phyloP scores from a whole-genome alignment of 2,888 invertebrate species.

The Brachyopa scutellaris region DNA sequence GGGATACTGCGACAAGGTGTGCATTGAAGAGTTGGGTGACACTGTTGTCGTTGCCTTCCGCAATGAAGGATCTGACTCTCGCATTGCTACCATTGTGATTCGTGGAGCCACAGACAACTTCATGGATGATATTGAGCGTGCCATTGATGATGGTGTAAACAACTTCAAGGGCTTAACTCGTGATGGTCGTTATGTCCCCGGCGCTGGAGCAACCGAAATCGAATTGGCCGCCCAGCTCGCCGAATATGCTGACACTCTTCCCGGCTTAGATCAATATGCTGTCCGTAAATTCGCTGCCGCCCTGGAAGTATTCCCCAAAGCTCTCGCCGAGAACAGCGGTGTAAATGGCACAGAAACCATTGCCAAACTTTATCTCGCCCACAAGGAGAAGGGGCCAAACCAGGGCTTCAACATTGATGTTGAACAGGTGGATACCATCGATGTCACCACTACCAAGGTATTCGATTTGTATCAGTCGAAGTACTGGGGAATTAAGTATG shows the following conservation, averaged over 20 bases:
- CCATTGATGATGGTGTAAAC: slow-evolving; percentile 99
- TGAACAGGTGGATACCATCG: slow-evolving; percentile 87
- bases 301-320: slow-evolving; percentile 94
- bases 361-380: slow-evolving; percentile 95
- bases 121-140: slow-evolving; percentile 99
- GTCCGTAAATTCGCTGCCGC: slow-evolving; percentile 96
- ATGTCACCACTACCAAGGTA: slow-evolving; percentile 90
- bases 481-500: slow-evolving; percentile 97
- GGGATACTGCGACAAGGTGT: slow-evolving; percentile 94
- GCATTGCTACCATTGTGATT: slow-evolving; percentile 96
- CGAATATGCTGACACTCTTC: slow-evolving; percentile 93
- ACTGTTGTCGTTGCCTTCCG: slow-evolving; percentile 97
- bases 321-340: slow-evolving; percentile 97
- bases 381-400: slow-evolving; percentile 91
- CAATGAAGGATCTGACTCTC: slow-evolving; percentile 91
- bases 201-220: slow-evolving; percentile 97
- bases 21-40: slow-evolving; percentile 97
- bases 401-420: slow-evolving; percentile 94
- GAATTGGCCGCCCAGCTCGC: slow-evolving; percentile 94
- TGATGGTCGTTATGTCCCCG: slow-evolving; percentile 90
- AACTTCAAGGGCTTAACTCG: slow-evolving; percentile 96
- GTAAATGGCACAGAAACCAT: slow-evolving; percentile 93
- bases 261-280: slow-evolving; percentile 98
- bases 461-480: slow-evolving; percentile 93
- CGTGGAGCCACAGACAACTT: slow-evolving; percentile 98